Percentiles rank a stretch among this genome's conserved stretches.
Conservation (phyloP, 1,140 invertebrate genomes). For the Physella acuta region DNA sequence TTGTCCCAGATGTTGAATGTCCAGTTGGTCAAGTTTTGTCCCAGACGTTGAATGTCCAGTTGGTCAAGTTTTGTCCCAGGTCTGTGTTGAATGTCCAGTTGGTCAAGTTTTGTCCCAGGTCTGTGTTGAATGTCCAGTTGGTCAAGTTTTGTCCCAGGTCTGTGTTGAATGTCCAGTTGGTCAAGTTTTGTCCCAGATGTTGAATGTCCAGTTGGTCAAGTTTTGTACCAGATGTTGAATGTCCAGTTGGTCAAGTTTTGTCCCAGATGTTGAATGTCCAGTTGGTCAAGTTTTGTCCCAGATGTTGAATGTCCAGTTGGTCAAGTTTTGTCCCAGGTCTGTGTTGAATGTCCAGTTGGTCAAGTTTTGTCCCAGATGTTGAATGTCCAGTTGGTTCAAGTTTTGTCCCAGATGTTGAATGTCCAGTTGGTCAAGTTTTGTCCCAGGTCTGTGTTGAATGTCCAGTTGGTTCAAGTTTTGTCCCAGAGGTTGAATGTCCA, state of each 20-base stretch:
- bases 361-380: too few relatives aligned
- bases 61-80: conserved; percentile 39
- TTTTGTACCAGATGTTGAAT: too few relatives aligned
- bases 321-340: neutral
- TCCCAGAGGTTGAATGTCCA: too few relatives aligned
- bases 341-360: too few relatives aligned
- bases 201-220: too few relatives aligned
- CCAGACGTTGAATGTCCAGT: too few relatives aligned
- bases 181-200: neutral
- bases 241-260: neutral
- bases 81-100: neutral
- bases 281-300: conserved; percentile 46
- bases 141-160: too few relatives aligned
- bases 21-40: neutral
- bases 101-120: neutral
- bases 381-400: neutral
- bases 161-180: neutral
- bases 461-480: neutral
- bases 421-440: conserved; percentile 46
- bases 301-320: neutral
- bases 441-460: too few relatives aligned
- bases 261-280: too few relatives aligned
- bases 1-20: too few relatives aligned
- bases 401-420: neutral
- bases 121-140: too few relatives aligned